phyloP scores from a whole-genome alignment of 2,113 vertebrate species.

The Hyperopisus bebe region DNA sequence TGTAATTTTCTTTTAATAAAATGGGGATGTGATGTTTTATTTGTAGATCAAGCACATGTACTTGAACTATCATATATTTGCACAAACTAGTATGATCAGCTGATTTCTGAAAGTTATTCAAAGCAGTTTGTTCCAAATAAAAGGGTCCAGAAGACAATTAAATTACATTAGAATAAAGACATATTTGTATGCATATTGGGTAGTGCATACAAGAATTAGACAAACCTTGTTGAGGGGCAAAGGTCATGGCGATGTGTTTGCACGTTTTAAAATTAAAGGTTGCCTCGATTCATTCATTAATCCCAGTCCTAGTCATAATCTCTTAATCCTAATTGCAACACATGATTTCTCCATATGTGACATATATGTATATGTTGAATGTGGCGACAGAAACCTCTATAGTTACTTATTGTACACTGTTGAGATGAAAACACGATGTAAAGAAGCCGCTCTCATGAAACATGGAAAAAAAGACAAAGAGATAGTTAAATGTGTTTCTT shows the following conservation, averaged over 20 bases:
- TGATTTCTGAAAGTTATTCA: conserved; percentile 86
- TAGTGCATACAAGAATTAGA: not conserved
- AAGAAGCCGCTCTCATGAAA: not conserved
- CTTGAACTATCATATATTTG: conserved; percentile 43
- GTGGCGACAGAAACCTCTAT: not conserved
- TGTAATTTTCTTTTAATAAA: conserved; percentile 75
- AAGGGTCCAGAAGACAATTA: not conserved
- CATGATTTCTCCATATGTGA: not conserved
- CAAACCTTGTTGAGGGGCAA: not conserved
- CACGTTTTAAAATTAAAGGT: not conserved
- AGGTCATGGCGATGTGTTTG: not conserved
- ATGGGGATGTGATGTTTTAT: conserved; percentile 55
- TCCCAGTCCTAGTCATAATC: not conserved
- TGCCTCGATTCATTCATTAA: not conserved
- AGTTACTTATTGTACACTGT: not conserved
- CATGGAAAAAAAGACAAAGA: not conserved
- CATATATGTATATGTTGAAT: not conserved
- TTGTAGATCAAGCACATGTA: conserved; percentile 55
- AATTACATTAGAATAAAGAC: not conserved
- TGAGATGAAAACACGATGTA: not conserved
- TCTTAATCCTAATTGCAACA: not conserved
- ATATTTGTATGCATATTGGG: not conserved
- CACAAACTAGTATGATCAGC: conserved; percentile 76
- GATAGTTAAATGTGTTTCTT: not conserved
- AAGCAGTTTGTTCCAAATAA: conserved; percentile 72